Conservation (phyloP, 2,797 vertebrate genomes). For the Schizothorax lantsangensis region DNA sequence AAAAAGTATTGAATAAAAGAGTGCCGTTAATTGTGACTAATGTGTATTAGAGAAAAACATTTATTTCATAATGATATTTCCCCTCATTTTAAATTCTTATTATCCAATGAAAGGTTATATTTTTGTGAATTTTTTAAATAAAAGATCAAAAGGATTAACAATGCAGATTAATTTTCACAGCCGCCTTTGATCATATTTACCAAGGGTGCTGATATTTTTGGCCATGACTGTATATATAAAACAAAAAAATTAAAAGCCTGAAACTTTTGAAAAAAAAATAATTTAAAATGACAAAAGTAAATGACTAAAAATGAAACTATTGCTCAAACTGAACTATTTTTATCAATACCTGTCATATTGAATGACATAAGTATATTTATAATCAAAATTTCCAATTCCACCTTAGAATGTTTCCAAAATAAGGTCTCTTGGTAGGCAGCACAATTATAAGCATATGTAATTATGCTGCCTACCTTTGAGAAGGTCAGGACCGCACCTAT, state of each 20-base stretch:
- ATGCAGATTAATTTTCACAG: too few relatives aligned
- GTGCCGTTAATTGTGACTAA: too few relatives aligned
- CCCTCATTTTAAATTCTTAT: too few relatives aligned
- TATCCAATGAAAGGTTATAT: too few relatives aligned
- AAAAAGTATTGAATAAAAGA: too few relatives aligned
- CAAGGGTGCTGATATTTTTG: too few relatives aligned
- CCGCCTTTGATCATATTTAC: too few relatives aligned
- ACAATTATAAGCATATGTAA: not conserved
- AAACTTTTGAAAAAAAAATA: not conserved
- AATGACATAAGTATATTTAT: not conserved
- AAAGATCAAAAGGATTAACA: too few relatives aligned
- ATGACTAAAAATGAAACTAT: not conserved
- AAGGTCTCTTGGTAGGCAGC: constrained; percentile 9
- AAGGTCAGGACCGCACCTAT: not conserved
- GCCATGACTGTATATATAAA: too few relatives aligned
- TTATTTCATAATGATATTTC: too few relatives aligned
- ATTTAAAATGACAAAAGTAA: not conserved
- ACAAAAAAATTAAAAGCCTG: not conserved
- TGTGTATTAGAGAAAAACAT: too few relatives aligned
- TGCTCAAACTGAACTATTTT: not conserved
- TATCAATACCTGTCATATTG: not conserved
- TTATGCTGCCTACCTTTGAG: not conserved
- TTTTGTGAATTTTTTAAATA: too few relatives aligned
- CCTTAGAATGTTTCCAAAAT: not conserved
- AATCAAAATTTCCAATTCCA: not conserved